phyloP scores from a whole-genome alignment of 2,113 vertebrate genomes.

The Panthera uncia region DNA sequence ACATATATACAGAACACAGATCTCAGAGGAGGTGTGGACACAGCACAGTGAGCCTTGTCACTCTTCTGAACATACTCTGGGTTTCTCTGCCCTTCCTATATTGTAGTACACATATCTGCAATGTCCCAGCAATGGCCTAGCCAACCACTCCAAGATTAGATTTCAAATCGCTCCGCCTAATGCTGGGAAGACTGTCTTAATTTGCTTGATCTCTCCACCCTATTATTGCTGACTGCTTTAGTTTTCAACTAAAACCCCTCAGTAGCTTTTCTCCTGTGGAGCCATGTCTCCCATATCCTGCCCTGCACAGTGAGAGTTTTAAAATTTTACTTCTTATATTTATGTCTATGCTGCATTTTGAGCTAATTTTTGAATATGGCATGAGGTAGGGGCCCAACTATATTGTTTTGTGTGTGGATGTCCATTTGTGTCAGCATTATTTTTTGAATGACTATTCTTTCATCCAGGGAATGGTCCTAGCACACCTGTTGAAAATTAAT shows the following conservation, averaged over 20 bases:
- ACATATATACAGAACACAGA: not conserved
- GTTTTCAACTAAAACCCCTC: not conserved
- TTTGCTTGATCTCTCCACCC: not conserved
- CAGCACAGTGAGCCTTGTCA: not conserved
- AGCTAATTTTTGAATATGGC: not conserved
- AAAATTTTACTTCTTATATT: not conserved
- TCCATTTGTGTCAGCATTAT: not conserved
- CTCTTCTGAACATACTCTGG: not conserved
- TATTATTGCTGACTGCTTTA: not conserved
- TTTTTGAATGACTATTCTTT: not conserved
- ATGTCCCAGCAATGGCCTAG: not conserved
- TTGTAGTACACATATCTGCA: not conserved
- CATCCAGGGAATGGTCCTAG: not conserved
- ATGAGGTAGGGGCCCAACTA: not conserved
- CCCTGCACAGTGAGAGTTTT: not conserved
- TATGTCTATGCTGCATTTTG: not conserved
- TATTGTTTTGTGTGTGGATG: not conserved
- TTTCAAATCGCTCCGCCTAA: not conserved
- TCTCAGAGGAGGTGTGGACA: not conserved
- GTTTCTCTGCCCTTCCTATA: not conserved
- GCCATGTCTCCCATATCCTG: not conserved
- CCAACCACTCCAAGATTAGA: not conserved
- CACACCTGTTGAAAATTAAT: not conserved
- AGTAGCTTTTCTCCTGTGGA: not conserved
- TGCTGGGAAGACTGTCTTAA: not conserved